Base-by-base conservation (phyloP, 30 jellyfish, hydroid and myxozoan species). In the Cassiopea xamachana region DNA sequence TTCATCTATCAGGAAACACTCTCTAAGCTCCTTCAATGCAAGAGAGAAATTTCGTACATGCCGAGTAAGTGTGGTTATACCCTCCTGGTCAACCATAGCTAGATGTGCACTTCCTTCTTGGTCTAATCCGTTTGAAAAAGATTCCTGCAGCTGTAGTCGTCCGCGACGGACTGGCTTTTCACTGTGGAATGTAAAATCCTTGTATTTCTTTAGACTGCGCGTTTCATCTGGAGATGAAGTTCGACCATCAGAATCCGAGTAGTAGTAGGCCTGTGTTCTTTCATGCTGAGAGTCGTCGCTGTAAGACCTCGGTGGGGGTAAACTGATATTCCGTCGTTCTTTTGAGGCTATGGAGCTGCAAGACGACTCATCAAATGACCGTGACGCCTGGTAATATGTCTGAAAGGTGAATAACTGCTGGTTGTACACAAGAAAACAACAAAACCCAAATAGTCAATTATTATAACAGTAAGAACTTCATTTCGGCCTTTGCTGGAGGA, bases 11-110 rank as follows among this genome's bases (percentile, higher is more conserved):
- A 60, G 49, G 75, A 95, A 95, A 16, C 98, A 86, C 45, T 95
- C 91, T 80, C 98, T 79, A 67, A 95, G 75, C 46, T 61, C 86
- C 72, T 86, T 91, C 71, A 95, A 81, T 16, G 98, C 96, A 73
- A 48, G 91, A 12, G 99, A 95, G 85, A 95, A 95, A 69, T 90
- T 95, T 80, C 99, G 82, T 47, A 95, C 99, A 86, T 95, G 99
- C 7, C 81, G 97, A 46, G 99, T 95, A 50, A 95, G 93, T 1
- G 98, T 91, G 47, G 92, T 91, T 47, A 95, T 95, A 85, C 91
- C 99, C 44, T 95, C 98, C 79, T 91, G 98, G 79, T 95, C 97
- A 62, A 95, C 99, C 99, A 95, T 48, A 48, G 46, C 84, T 14
- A 44, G 76, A 55, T 89, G 92, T 82, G 97, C 81, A 80, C 94